phyloP scores from a whole-genome alignment of 2,113 vertebrate genomes.

The Nipponia nippon region DNA sequence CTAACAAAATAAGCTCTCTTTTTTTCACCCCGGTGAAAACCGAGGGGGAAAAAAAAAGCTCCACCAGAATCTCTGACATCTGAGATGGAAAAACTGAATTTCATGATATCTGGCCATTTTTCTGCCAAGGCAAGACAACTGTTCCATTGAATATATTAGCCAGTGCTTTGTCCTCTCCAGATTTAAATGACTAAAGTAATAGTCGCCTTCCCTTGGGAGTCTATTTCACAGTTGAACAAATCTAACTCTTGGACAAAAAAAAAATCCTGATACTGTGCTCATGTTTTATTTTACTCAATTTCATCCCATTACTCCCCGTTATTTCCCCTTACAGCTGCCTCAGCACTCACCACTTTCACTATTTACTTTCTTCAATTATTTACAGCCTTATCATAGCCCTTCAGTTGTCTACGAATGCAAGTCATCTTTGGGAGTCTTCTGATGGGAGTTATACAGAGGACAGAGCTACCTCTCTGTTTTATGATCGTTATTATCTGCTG shows the following conservation, averaged over 20 bases:
- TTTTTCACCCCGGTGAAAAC: not conserved
- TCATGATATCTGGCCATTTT: not conserved
- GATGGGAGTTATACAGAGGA: not conserved
- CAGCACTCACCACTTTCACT: not conserved
- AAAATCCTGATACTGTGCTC: not conserved
- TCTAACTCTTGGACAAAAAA: not conserved
- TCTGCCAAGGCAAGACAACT: not conserved
- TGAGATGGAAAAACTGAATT: not conserved
- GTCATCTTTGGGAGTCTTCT: not conserved
- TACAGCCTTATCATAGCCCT: not conserved
- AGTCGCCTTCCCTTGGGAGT: constrained; percentile 18
- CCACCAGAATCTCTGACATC: not conserved
- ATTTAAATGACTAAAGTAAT: constrained; percentile 28
- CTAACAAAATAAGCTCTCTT: not conserved
- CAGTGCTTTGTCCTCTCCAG: constrained; percentile 31
- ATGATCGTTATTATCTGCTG: not conserved
- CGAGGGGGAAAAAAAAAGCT: not conserved
- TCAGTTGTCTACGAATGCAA: not conserved
- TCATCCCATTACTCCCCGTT: not conserved
- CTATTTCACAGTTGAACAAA: constrained; percentile 55
- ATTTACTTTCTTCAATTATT: not conserved
- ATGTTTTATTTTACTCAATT: not conserved
- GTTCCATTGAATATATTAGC: not conserved
- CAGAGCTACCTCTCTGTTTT: not conserved
- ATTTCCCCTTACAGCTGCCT: not conserved